Conservation (phyloP, 1,140 invertebrate genomes). For the Drosophila equinoxialis region DNA sequence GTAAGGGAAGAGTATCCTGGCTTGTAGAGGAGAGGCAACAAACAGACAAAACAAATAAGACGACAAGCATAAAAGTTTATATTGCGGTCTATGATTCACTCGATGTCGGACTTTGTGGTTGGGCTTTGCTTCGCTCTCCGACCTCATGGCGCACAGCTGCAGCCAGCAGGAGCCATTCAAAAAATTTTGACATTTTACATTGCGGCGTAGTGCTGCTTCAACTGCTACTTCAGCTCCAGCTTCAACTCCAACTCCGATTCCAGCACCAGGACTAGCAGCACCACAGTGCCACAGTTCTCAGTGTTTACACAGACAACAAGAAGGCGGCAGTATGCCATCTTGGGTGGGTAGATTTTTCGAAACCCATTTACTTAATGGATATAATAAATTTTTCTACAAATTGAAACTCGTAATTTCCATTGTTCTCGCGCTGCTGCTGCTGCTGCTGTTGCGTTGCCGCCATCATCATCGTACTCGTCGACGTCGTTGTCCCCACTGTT, state of each 20-base stretch:
- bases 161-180: slow-evolving; percentile 61
- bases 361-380: slow-evolving; percentile 82
- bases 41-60: slow-evolving; percentile 80
- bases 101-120: slow-evolving; percentile 46
- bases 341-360: slow-evolving; percentile 64
- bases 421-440: slow-evolving; percentile 68
- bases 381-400: slow-evolving; percentile 82
- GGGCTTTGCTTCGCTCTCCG: slow-evolving; percentile 34
- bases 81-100: slow-evolving; percentile 80
- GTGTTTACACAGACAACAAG: slow-evolving; percentile 60
- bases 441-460: slow-evolving; percentile 8
- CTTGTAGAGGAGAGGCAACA: slow-evolving; percentile 25
- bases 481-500: not conserved
- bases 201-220: slow-evolving; percentile 46
- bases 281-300: slow-evolving; percentile 26
- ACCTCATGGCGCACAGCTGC: slow-evolving; percentile 56
- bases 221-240: slow-evolving; percentile 1
- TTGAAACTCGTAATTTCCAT: slow-evolving; percentile 82
- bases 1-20: slow-evolving; percentile 21
- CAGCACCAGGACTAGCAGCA: slow-evolving; percentile 5
- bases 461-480: no score
- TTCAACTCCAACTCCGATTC: slow-evolving; percentile 30
- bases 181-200: slow-evolving; percentile 77
- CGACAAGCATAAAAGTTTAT: slow-evolving; percentile 80
- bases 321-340: slow-evolving; percentile 33